phyloP scores from a whole-genome alignment of 1,140 invertebrate species.

The Elymnias hypermnestra region DNA sequence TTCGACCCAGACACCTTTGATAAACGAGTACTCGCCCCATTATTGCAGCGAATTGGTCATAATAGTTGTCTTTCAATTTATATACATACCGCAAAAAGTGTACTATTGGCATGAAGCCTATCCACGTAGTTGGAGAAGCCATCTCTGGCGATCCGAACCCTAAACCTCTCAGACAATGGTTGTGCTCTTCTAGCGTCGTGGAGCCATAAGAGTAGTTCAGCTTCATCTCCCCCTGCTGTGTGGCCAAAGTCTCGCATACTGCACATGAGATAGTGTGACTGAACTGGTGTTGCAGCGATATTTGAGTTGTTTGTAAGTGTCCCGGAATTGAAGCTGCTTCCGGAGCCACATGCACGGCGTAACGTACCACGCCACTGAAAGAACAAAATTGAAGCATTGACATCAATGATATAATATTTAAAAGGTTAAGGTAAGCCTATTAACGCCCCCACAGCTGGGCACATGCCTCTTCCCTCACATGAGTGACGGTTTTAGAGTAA shows the following conservation, averaged over 20 bases:
- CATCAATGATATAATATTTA: too few relatives aligned
- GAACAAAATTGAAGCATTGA: too few relatives aligned
- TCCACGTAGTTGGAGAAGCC: constrained; percentile 93
- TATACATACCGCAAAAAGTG: constrained; percentile 91
- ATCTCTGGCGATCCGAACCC: constrained; percentile 91
- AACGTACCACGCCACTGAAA: constrained; percentile 82
- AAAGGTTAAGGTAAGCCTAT: too few relatives aligned
- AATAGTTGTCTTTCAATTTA: too few relatives aligned
- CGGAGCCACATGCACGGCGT: constrained; percentile 70
- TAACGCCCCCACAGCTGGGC: too few relatives aligned
- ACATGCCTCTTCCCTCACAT: too few relatives aligned
- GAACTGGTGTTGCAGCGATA: constrained; percentile 34
- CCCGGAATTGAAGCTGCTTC: constrained; percentile 64
- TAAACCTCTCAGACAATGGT: constrained; percentile 90
- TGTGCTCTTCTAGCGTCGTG: constrained; percentile 86
- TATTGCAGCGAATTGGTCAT: too few relatives aligned
- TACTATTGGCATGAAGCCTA: constrained; percentile 91
- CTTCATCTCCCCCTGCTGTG: constrained; percentile 89
- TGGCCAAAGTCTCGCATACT: constrained; percentile 93
- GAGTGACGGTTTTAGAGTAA: too few relatives aligned
- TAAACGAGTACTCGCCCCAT: too few relatives aligned
- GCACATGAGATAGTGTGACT: constrained; percentile 90
- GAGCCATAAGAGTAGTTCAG: constrained; percentile 91
- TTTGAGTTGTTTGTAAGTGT: constrained; percentile 39
- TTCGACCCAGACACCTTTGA: too few relatives aligned